These are phyloP conservation scores for Tretioscincus oriximinensis DNA, from an alignment of 2,113 vertebrate species.

Conservation along the genomic window DNA sequence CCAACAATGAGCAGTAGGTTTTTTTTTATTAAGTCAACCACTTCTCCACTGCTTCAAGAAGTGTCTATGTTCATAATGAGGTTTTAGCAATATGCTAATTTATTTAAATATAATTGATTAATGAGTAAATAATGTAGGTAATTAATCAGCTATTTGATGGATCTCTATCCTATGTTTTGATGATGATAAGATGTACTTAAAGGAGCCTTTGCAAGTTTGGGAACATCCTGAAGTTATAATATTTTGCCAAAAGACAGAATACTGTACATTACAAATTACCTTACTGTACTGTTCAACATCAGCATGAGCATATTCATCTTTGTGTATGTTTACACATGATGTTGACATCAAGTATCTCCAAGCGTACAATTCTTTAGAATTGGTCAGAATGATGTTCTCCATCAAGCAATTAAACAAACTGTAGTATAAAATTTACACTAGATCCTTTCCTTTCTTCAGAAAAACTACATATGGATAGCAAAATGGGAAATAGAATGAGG, in stretches of 20 bases:
- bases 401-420: background rate
- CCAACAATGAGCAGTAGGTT: background rate
- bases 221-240: background rate
- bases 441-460: background rate
- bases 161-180: background rate
- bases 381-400: too few relatives aligned
- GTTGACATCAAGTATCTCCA: background rate
- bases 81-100: background rate
- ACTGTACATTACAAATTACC: background rate
- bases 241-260: background rate
- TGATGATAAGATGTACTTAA: background rate
- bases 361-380: background rate
- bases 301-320: background rate
- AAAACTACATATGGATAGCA: background rate
- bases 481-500: background rate
- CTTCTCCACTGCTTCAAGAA: background rate
- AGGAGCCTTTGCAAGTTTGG: background rate
- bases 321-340: too few relatives aligned
- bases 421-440: background rate
- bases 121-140: background rate
- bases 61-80: slow-evolving; percentile 2
- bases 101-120: slow-evolving; percentile 1
- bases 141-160: slow-evolving; percentile 7
- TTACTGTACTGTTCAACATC: background rate
- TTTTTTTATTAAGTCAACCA: background rate